Evolutionary conservation across 2,113 vertebrate genomes (phyloP).

Genomic region (Lichenostomus cassidix): DNA sequence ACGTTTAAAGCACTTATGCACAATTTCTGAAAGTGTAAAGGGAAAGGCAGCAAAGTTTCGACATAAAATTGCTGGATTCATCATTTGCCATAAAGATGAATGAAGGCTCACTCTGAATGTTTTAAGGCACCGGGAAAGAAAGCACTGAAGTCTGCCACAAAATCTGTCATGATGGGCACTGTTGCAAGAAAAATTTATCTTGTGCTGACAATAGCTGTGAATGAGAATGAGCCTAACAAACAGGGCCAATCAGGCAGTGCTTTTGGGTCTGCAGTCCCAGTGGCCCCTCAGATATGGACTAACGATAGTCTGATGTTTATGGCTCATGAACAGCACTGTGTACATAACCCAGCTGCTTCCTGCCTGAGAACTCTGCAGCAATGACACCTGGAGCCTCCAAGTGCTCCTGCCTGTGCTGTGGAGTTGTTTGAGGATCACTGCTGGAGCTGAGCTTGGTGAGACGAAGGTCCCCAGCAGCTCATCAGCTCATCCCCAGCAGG

Average conservation of each 20-base stretch:
- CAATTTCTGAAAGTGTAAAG: constrained; percentile 2
- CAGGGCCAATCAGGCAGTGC: not conserved
- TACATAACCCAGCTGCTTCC: not conserved
- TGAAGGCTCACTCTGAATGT: not conserved
- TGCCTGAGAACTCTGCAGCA: not conserved
- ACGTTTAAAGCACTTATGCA: not conserved
- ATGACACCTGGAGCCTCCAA: not conserved
- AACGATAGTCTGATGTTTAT: not conserved
- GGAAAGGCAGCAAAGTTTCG: not conserved
- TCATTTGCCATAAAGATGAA: constrained; percentile 34
- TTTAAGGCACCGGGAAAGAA: not conserved
- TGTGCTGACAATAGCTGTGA: not conserved
- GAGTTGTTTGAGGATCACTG: not conserved
- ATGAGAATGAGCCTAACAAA: not conserved
- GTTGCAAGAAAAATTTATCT: constrained; percentile 12
- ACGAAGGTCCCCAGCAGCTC: rapidly evolving
- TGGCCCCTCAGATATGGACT: not conserved
- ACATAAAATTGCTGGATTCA: not conserved
- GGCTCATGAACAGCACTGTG: not conserved
- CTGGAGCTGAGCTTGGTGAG: not conserved
- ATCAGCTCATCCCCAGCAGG: not conserved
- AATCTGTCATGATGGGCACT: not conserved
- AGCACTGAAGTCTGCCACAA: not conserved
- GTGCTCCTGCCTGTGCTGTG: not conserved
- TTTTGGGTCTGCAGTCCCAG: not conserved